These are phyloP conservation scores for Dasypolia templi DNA, from an alignment of 2,888 invertebrate genomes.

Conservation along the genomic window DNA sequence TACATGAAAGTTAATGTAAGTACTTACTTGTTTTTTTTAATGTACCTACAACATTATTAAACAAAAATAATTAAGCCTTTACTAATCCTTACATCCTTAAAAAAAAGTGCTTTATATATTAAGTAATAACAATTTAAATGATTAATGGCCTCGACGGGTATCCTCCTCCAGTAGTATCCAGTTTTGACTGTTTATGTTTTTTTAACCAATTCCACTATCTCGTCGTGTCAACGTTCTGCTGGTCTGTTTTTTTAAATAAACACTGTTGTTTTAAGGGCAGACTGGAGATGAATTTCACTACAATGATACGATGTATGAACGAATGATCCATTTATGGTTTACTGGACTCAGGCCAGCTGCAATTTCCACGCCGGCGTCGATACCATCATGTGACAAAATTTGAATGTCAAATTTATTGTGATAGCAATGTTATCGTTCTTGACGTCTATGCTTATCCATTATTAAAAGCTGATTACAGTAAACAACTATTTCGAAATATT, in stretches of 20 bases:
- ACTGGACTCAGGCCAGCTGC: constrained; percentile 5
- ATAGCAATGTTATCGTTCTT: neutral
- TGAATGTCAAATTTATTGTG: neutral
- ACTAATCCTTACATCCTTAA: no score
- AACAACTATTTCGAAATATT: neutral
- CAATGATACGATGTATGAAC: constrained; percentile 8
- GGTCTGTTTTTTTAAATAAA: neutral
- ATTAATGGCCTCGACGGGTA: no score
- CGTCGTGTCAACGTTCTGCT: no score
- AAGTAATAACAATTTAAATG: no score
- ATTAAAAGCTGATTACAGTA: neutral
- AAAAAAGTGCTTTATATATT: no score
- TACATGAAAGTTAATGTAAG: constrained; percentile 90
- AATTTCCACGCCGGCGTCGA: constrained; percentile 21
- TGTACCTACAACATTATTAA: no score
- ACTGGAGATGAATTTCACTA: neutral
- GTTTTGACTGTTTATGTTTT: no score
- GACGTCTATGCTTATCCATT: neutral
- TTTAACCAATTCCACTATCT: no score
- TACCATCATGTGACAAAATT: no score
- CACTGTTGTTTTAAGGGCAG: neutral
- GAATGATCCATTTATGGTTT: neutral
- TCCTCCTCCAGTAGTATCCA: no score
- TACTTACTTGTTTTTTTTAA: no score
- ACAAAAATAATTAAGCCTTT: no score